phyloP scores from a whole-genome alignment of 2,113 vertebrate genomes.

The Charina bottae region DNA sequence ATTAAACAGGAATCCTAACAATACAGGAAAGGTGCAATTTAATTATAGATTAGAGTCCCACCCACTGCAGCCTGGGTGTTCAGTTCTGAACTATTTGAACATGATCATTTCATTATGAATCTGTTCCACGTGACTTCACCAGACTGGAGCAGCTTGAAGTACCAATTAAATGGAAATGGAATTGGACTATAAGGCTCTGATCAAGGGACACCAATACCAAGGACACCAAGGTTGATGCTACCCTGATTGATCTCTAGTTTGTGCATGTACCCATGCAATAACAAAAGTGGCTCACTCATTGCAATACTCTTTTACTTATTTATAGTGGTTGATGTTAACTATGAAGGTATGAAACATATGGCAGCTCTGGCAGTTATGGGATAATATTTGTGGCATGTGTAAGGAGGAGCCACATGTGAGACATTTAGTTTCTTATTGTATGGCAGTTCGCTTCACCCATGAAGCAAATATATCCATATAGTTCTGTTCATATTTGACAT shows the following conservation, averaged over 20 bases:
- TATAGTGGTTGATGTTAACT: background rate
- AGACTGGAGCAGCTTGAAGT: background rate
- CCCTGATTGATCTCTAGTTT: background rate
- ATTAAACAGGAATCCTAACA: background rate
- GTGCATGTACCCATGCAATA: background rate
- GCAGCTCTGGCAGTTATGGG: background rate
- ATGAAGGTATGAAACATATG: background rate
- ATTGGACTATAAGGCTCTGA: background rate
- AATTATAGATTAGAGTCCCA: background rate
- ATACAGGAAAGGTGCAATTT: background rate
- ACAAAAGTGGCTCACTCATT: background rate
- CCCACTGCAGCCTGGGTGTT: background rate
- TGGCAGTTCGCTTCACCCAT: background rate
- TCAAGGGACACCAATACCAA: background rate
- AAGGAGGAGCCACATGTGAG: background rate
- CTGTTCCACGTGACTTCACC: background rate
- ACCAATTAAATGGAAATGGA: background rate
- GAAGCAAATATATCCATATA: slow-evolving; percentile 1
- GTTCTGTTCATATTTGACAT: slow-evolving; percentile 1
- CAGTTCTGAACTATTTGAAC: background rate
- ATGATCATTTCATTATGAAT: background rate
- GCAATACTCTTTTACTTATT: background rate
- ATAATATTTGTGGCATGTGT: background rate
- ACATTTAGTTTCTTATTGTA: background rate
- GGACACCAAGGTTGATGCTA: background rate